Percentiles rank a stretch among this genome's conserved stretches.
Conservation (phyloP, 1,140 invertebrate species). For the Onthophagus taurus region DNA sequence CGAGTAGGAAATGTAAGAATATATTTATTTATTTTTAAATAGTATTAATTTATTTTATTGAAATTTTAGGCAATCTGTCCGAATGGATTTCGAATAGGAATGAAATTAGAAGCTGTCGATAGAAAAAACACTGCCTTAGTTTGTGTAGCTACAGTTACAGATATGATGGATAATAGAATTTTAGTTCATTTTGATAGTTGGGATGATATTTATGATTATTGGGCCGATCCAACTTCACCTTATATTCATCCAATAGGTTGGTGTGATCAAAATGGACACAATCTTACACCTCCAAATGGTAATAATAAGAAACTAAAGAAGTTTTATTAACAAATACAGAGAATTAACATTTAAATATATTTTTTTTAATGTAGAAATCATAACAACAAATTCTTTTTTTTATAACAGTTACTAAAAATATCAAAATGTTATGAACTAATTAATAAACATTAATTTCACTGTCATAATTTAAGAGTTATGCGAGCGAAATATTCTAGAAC, state of each 20-base stretch:
- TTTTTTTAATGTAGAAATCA: too few relatives aligned
- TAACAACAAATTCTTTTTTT: too few relatives aligned
- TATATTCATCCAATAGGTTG: slow-evolving; percentile 91
- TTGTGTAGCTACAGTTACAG: slow-evolving; percentile 81
- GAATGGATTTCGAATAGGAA: slow-evolving; percentile 72
- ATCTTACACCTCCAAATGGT: slow-evolving; percentile 81
- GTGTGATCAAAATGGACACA: slow-evolving; percentile 72
- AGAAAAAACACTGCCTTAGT: slow-evolving; percentile 75
- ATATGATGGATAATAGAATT: slow-evolving; percentile 74
- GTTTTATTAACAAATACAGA: too few relatives aligned
- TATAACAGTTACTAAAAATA: slow-evolving; percentile 4
- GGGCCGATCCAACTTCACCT: slow-evolving; percentile 80
- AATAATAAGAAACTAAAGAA: too few relatives aligned
- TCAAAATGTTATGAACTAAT: slow-evolving; percentile 1
- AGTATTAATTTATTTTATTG: not conserved
- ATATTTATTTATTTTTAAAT: not conserved
- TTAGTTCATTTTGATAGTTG: slow-evolving; percentile 93
- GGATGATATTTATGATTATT: slow-evolving; percentile 91
- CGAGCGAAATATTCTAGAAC: too few relatives aligned
- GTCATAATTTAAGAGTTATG: too few relatives aligned
- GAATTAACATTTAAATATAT: too few relatives aligned
- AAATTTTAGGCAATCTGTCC: slow-evolving; percentile 52
- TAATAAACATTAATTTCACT: too few relatives aligned
- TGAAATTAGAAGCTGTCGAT: slow-evolving; percentile 94
- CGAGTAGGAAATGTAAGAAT: slow-evolving; percentile 45